Percentiles rank a stretch among this genome's conserved stretches.
These are phyloP conservation scores for Lycaena phlaeas DNA, from an alignment of 2,888 invertebrate species.

Conservation along the genomic window DNA sequence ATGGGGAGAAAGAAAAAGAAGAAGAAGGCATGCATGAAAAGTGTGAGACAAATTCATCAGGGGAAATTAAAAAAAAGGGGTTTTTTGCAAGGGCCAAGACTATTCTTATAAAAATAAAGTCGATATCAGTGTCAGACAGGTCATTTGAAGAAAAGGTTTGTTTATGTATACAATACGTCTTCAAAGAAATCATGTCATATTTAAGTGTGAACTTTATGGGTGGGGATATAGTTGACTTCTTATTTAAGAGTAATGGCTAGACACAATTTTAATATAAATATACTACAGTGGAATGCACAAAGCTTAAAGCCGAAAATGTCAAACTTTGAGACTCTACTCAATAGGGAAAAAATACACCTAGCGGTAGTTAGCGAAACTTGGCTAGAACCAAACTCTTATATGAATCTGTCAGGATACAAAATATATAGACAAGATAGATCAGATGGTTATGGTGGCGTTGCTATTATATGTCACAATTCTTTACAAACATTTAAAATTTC, in stretches of 20 bases:
- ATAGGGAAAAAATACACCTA: background rate
- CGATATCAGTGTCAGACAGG: background rate
- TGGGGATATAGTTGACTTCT: background rate
- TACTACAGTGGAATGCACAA: background rate
- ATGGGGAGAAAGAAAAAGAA: background rate
- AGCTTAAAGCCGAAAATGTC: background rate
- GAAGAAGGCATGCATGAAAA: background rate
- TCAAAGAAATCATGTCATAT: background rate
- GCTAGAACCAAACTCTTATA: background rate
- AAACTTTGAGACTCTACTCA: background rate
- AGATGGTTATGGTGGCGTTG: background rate
- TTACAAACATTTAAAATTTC: background rate
- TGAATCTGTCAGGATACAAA: background rate
- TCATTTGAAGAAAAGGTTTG: background rate
- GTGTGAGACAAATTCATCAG: background rate
- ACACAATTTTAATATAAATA: background rate
- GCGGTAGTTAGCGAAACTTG: background rate
- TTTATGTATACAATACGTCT: background rate
- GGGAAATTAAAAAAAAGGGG: background rate
- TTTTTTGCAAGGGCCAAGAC: background rate
- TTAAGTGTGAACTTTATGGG: background rate
- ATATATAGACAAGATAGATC: background rate
- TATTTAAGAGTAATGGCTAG: background rate
- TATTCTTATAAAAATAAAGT: background rate
- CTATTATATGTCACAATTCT: background rate